A percentile compares a stretch with the other conserved stretches of the same genome.
These are phyloP conservation scores for Australoheros scitulus DNA, from an alignment of 2,113 vertebrate genomes.

Conservation along the genomic window DNA sequence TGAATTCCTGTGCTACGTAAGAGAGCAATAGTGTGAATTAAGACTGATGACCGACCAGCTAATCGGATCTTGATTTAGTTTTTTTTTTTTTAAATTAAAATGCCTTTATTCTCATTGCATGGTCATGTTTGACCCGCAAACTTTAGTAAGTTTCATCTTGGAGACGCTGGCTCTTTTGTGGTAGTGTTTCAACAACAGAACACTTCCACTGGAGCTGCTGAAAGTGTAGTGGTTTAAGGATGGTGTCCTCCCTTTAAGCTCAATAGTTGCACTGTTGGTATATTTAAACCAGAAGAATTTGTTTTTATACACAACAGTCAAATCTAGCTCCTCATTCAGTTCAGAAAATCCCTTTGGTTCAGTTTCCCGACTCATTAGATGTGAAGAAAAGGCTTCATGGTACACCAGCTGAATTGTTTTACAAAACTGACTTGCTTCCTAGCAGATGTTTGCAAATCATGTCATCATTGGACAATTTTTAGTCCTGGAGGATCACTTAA, in stretches of 20 bases:
- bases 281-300: constrained; percentile 1
- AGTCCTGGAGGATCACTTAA: neutral
- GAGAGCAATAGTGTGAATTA: too few relatives aligned
- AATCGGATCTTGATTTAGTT: too few relatives aligned
- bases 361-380: neutral
- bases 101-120: neutral
- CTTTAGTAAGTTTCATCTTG: neutral
- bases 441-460: too few relatives aligned
- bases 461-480: neutral
- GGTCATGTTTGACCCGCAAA: neutral
- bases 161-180: neutral
- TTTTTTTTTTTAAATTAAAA: too few relatives aligned
- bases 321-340: neutral
- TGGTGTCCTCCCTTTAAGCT: too few relatives aligned
- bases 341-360: neutral
- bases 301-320: neutral
- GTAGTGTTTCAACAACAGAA: too few relatives aligned
- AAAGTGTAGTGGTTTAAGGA: too few relatives aligned
- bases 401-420: neutral
- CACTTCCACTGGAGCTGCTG: too few relatives aligned
- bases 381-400: neutral
- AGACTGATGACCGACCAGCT: too few relatives aligned
- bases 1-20: too few relatives aligned
- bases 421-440: too few relatives aligned
- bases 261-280: too few relatives aligned